Conservation (phyloP, 2,113 vertebrate genomes). For the Amphiprion ocellaris region DNA sequence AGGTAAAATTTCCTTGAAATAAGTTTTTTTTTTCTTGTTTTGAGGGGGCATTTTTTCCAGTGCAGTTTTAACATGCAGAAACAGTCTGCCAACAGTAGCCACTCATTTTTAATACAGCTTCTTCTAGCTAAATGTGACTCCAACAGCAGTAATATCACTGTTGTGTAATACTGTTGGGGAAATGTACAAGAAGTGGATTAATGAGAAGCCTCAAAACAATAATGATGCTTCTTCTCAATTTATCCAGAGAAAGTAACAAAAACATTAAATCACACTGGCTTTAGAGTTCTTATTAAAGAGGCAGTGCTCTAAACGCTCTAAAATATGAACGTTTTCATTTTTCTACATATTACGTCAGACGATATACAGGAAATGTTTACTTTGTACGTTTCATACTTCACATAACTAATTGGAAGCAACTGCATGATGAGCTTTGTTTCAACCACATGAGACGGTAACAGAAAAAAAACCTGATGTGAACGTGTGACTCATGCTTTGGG, state of each 20-base stretch:
- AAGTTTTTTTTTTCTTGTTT: too few relatives aligned
- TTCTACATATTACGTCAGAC: background rate
- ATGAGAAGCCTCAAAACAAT: background rate
- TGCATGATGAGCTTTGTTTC: constrained; percentile 10
- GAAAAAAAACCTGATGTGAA: background rate
- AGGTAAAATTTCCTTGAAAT: too few relatives aligned
- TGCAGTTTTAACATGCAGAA: constrained; percentile 1
- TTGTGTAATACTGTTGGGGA: background rate
- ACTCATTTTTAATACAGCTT: background rate
- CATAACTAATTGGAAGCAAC: constrained; percentile 6
- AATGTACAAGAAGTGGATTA: background rate
- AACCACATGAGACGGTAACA: constrained; percentile 18
- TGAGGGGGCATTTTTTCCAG: too few relatives aligned
- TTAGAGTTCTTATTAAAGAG: too few relatives aligned
- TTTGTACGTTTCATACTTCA: constrained; percentile 1
- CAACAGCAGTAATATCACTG: background rate
- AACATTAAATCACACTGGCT: too few relatives aligned
- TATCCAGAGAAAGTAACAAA: too few relatives aligned
- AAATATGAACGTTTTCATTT: background rate
- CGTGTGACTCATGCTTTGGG: constrained; percentile 41
- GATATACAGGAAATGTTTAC: background rate
- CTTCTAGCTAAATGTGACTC: background rate
- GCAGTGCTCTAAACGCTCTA: background rate
- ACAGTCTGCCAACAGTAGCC: background rate
- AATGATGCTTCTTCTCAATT: too few relatives aligned